These are phyloP conservation scores for Serinus canaria DNA, from an alignment of 2,113 vertebrate species.

Conservation along the genomic window DNA sequence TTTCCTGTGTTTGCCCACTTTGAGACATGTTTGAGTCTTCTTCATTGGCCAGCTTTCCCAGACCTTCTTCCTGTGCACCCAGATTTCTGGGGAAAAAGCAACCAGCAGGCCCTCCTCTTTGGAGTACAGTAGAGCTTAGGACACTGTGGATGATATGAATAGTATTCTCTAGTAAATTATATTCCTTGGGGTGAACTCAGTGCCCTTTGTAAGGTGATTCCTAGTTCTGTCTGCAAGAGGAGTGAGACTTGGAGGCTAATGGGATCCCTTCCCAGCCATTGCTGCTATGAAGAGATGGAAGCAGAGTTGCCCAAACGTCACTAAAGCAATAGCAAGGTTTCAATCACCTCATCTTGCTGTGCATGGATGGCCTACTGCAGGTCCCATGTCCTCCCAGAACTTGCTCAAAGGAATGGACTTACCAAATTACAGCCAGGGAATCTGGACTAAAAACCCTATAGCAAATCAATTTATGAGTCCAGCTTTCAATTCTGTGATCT, in stretches of 20 bases:
- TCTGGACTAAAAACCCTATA: neutral
- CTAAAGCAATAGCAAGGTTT: neutral
- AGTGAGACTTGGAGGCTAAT: neutral
- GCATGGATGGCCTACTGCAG: neutral
- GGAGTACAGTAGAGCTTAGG: neutral
- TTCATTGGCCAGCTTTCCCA: neutral
- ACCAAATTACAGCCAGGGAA: neutral
- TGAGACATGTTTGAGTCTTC: fast-evolving
- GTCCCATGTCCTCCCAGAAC: neutral
- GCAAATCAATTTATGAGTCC: neutral
- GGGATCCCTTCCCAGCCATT: neutral
- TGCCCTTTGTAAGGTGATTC: neutral
- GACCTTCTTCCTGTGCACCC: neutral
- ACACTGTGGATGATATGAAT: neutral
- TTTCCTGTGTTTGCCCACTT: neutral
- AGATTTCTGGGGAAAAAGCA: neutral
- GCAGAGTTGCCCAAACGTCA: neutral
- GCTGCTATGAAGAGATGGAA: neutral
- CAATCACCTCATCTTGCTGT: neutral
- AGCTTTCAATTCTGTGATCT: neutral
- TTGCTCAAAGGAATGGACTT: neutral
- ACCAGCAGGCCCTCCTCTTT: neutral
- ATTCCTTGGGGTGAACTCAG: neutral
- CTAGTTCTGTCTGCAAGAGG: neutral
- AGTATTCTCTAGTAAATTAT: neutral